Evolutionary conservation across 1,140 invertebrate genomes (phyloP).

Genomic region (Drosophila lacteicornis): DNA sequence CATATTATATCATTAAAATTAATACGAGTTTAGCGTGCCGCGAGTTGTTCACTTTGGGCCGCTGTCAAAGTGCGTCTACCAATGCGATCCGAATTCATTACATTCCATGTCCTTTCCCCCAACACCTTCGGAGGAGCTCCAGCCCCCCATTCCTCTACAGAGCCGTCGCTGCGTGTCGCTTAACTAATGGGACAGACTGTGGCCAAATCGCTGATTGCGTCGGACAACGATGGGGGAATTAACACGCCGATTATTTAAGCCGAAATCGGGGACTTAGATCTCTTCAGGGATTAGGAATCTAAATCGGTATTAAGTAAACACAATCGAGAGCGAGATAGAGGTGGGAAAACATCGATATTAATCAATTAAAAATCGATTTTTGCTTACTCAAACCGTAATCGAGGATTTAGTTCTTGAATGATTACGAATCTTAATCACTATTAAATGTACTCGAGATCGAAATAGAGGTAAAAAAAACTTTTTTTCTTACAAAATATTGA

Average conservation of each 20-base stretch:
- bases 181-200: constrained; percentile 55
- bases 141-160: neutral
- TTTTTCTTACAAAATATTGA: too few relatives aligned
- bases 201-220: constrained; percentile 36
- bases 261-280: neutral
- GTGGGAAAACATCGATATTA: neutral
- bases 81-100: constrained; percentile 30
- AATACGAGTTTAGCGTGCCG: constrained; percentile 77
- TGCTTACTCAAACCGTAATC: too few relatives aligned
- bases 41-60: constrained; percentile 55
- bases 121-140: constrained; percentile 1
- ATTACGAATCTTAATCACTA: too few relatives aligned
- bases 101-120: neutral
- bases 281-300: neutral
- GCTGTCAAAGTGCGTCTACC: constrained; percentile 59
- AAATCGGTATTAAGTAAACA: too few relatives aligned
- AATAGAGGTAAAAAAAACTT: too few relatives aligned
- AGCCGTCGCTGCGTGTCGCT: constrained; percentile 39
- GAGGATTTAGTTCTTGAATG: too few relatives aligned
- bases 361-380: neutral
- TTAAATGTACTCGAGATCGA: too few relatives aligned
- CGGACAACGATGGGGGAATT: constrained; percentile 20
- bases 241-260: constrained; percentile 2
- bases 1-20: constrained; percentile 83
- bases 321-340: too few relatives aligned